phyloP scores from a whole-genome alignment of 2,888 invertebrate species.

The Neoaliturus tenellus region DNA sequence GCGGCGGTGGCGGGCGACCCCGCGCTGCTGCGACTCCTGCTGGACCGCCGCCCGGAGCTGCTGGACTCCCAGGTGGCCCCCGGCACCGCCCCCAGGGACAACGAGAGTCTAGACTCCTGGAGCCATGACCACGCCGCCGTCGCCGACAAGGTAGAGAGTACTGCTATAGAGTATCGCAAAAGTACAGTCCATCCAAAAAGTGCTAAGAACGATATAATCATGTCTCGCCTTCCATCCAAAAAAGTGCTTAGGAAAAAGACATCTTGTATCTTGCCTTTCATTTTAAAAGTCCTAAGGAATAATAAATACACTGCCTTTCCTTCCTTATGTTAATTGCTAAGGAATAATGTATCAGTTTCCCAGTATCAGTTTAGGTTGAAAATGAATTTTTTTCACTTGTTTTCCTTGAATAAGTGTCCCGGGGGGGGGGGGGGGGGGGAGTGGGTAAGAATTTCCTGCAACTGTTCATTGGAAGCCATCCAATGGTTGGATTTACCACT shows the following conservation, averaged over 20 bases:
- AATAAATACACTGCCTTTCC: no score
- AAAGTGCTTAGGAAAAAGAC: neutral
- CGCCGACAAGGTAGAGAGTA: conserved; percentile 38
- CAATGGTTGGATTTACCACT: no score
- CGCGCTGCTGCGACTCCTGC: conserved; percentile 59
- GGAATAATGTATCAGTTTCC: no score
- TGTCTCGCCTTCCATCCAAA: neutral
- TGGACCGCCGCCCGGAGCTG: conserved; percentile 21
- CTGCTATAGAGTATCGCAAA: no score
- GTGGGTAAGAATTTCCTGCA: no score
- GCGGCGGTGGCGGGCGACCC: conserved; percentile 74
- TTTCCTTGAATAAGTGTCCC: no score
- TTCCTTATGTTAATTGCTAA: no score
- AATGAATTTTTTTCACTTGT: no score
- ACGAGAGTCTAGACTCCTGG: conserved; percentile 74
- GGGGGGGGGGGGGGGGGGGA: no score
- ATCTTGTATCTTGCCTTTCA: neutral
- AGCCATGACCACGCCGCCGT: conserved; percentile 72
- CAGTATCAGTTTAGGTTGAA: no score
- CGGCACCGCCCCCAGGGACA: conserved; percentile 29
- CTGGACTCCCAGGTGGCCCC: conserved; percentile 39
- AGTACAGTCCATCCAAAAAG: neutral
- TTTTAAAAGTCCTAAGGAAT: no score
- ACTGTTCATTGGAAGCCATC: no score
- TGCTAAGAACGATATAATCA: neutral